Base-by-base conservation (phyloP, 2,888 invertebrate species). In the Drosophila buzzatii region DNA sequence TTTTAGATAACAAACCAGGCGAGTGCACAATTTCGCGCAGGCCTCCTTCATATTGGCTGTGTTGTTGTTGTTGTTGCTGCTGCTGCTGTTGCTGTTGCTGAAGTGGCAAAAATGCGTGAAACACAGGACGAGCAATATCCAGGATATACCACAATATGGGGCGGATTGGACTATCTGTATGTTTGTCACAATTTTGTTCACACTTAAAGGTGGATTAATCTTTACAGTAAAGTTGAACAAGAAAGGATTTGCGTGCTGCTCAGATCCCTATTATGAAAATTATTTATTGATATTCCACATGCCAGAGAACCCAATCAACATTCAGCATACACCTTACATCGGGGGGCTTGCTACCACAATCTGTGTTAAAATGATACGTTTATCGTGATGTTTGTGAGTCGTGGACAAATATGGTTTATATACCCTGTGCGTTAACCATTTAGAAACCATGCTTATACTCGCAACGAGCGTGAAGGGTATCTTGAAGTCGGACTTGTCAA, bases 1-100 rank as follows among this genome's bases (percentile, higher is more conserved):
- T 89, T 86, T 79, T 90, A 89, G 89, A 89, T 81, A 87, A 81
- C 79, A 87, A 89, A 86, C 84, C 90, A 90, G 73, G 85, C 80
- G 87, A 89, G 80, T 87, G 87, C 87, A 90, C 86, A 90, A 87
- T 83, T 90, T 81, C 79, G 61, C 70, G 20, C 59, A 52, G 55
- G 41, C 33, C 61, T 63, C 33, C 44, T 10, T 20, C 49, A 51
- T 76, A 61, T 76, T 80, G 61, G 70, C 66, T 60, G 39, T 71
- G 70, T 47, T 68, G 61, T 10, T 49, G 23, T 2, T 27, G 27
- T 2, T n/a, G 49, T 10, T 10, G 31, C 6, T 31, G 45, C 1
- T 23, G 23, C 0, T 45, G 14, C 3, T 8, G 7, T 63, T 64
- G 65, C 4, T 16, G 49, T 10, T 10, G 27, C 37, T 72, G 73